Evolutionary conservation across 2,113 vertebrate species (phyloP).

Genomic region (Callithrix jacchus): DNA sequence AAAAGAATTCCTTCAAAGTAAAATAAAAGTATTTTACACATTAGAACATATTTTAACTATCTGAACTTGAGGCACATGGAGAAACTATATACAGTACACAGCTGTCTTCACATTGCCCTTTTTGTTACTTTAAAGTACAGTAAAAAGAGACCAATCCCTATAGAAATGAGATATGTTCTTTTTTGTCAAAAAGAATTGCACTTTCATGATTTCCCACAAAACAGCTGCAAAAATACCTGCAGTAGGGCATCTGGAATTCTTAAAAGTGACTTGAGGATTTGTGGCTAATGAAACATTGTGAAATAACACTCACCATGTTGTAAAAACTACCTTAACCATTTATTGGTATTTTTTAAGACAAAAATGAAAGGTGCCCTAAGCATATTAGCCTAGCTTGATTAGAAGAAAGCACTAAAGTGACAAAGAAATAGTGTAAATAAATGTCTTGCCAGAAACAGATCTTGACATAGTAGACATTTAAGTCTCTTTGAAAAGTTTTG

Average conservation of each 20-base stretch:
- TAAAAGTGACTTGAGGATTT: conserved; percentile 80
- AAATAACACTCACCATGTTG: conserved; percentile 80
- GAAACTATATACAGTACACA: conserved; percentile 39
- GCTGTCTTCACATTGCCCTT: neutral
- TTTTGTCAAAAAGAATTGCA: conserved; percentile 51
- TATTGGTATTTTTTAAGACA: conserved; percentile 73
- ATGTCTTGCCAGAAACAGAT: conserved; percentile 5
- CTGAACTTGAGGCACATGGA: conserved; percentile 47
- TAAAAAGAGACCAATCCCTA: conserved; percentile 36
- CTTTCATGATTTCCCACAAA: conserved; percentile 74
- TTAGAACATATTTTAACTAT: conserved; percentile 75
- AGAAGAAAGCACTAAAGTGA: conserved; percentile 60
- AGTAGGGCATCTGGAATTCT: conserved; percentile 78
- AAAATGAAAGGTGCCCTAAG: conserved; percentile 73
- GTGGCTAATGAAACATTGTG: conserved; percentile 82
- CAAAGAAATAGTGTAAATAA: conserved; percentile 53
- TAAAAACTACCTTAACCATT: conserved; percentile 76
- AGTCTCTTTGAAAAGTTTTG: conserved; percentile 19
- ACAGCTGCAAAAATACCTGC: conserved; percentile 84
- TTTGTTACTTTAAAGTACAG: conserved; percentile 52
- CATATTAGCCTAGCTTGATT: conserved; percentile 55
- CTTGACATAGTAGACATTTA: neutral
- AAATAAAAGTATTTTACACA: conserved; percentile 73
- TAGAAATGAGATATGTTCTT: conserved; percentile 18
- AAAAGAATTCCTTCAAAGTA: conserved; percentile 50